Conservation (phyloP, 2,888 invertebrate species). For the Punctoribates punctum region DNA sequence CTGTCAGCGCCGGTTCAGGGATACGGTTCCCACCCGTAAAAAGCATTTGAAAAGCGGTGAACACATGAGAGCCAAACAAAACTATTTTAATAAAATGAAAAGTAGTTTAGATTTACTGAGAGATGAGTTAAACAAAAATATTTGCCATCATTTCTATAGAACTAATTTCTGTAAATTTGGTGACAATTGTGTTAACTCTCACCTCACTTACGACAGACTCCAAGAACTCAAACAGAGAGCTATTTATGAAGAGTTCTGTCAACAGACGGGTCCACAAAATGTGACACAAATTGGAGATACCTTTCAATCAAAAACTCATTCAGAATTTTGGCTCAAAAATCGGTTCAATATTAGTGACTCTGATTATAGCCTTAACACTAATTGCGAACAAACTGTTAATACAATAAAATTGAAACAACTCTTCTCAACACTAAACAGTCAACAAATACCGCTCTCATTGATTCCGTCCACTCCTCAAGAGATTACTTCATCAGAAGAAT, state of each 20-base stretch:
- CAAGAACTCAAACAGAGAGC: not conserved
- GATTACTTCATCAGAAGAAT: too few species aligned
- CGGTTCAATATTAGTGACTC: not conserved
- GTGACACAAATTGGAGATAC: not conserved
- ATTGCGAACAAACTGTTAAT: too few species aligned
- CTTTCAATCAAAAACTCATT: not conserved
- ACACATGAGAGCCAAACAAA: not conserved
- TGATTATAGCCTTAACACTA: too few species aligned
- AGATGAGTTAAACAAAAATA: constrained; percentile 25
- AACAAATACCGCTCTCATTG: too few species aligned
- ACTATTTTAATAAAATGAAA: not conserved
- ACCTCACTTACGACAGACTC: not conserved
- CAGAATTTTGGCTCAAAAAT: not conserved
- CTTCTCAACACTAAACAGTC: too few species aligned
- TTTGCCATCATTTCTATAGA: not conserved
- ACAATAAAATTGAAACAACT: too few species aligned
- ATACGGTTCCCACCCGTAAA: not conserved
- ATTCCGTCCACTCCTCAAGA: too few species aligned
- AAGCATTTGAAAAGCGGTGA: constrained; percentile 17
- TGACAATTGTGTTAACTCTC: not conserved
- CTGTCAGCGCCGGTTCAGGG: constrained; percentile 28
- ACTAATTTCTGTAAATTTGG: not conserved
- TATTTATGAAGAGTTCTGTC: not conserved
- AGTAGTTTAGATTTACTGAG: not conserved
- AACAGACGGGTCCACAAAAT: not conserved